These are phyloP conservation scores for Microcebus tavaratra DNA, from an alignment of 2,113 vertebrate species.

Conservation along the genomic window DNA sequence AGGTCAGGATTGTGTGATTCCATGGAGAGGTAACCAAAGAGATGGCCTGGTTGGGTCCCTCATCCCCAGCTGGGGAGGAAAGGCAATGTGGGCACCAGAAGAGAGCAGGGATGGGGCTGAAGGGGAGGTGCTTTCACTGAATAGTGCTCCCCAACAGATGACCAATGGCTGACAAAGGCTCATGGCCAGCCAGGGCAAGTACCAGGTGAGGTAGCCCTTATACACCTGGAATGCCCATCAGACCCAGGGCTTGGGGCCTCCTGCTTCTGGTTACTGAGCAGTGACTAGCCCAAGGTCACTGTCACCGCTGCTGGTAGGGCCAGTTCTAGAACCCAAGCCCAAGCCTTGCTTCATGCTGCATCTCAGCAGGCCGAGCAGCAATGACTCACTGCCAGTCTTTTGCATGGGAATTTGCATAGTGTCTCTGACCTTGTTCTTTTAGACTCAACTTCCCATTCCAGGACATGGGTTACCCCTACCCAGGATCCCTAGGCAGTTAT, in stretches of 20 bases:
- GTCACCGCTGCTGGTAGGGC: not conserved
- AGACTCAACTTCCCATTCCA: slow-evolving; percentile 43
- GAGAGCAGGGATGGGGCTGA: not conserved
- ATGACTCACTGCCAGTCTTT: slow-evolving; percentile 37
- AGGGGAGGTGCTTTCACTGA: not conserved
- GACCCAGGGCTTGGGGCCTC: not conserved
- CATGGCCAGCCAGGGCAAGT: not conserved
- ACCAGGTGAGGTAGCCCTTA: not conserved
- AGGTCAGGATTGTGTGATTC: not conserved
- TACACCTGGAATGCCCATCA: not conserved
- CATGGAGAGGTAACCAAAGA: not conserved
- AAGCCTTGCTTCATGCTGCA: not conserved
- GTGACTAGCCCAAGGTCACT: not conserved
- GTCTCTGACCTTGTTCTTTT: slow-evolving; percentile 32
- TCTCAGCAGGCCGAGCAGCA: not conserved
- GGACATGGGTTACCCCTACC: not conserved
- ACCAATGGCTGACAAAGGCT: not conserved
- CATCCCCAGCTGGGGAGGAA: not conserved
- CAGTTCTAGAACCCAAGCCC: slow-evolving; percentile 3
- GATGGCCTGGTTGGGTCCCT: not conserved
- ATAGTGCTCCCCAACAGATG: not conserved
- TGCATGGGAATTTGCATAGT: slow-evolving; percentile 53
- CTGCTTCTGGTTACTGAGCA: not conserved
- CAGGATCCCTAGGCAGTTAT: not conserved
- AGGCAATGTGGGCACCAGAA: not conserved